phyloP scores from a whole-genome alignment of 2,113 vertebrate genomes.

The zebrafish (Danio rerio) region DNA sequence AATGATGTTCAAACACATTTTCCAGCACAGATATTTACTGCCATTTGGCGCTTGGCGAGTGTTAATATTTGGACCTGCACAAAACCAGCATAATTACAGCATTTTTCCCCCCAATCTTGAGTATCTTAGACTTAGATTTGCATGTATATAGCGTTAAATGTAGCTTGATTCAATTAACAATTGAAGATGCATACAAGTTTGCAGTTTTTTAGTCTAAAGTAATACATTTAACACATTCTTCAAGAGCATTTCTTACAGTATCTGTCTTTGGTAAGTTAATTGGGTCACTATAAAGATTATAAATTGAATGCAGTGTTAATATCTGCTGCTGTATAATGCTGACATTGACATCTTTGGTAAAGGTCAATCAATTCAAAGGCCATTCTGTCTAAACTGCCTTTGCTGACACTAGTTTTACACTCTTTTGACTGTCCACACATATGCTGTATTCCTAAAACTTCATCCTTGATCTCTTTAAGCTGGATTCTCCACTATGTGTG shows the following conservation, averaged over 20 bases:
- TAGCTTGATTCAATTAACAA: neutral
- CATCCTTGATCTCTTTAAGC: neutral
- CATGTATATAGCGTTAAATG: neutral
- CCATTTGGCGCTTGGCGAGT: too few relatives aligned
- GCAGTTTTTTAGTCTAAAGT: too few relatives aligned
- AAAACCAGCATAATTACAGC: too few relatives aligned
- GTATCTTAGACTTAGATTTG: too few relatives aligned
- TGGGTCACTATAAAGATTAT: neutral
- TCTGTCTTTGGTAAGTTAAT: neutral
- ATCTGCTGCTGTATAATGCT: slow-evolving; percentile 37
- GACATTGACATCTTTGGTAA: slow-evolving; percentile 42
- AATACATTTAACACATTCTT: neutral
- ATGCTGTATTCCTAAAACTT: neutral
- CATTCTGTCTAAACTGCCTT: neutral
- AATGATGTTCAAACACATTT: too few relatives aligned
- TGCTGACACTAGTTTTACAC: slow-evolving; percentile 23
- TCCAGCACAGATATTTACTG: too few relatives aligned
- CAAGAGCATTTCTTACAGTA: neutral
- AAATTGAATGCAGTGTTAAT: neutral
- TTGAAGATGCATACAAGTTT: too few relatives aligned
- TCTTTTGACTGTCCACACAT: neutral
- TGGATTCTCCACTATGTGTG: neutral
- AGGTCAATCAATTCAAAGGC: slow-evolving; percentile 20
- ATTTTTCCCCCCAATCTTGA: too few relatives aligned
- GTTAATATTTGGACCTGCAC: too few relatives aligned